Conservation (phyloP, 2,113 vertebrate species). For the Ploceus nigricollis region DNA sequence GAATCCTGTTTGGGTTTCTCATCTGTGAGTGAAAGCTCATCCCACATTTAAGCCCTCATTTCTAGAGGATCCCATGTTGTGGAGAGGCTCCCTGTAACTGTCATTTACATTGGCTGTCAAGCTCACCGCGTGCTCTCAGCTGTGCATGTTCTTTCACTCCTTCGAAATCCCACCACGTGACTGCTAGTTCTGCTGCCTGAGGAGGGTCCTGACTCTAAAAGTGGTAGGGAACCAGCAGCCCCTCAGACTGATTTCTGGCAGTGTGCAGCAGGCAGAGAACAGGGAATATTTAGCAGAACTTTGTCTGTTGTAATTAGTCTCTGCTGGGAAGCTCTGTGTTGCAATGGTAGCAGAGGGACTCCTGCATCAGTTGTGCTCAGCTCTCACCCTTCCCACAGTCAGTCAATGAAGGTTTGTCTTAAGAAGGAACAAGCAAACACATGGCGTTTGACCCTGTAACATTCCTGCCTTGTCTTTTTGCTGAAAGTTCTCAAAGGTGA, state of each 20-base stretch:
- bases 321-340: not conserved
- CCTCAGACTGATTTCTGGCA: not conserved
- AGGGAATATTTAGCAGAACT: not conserved
- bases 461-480: not conserved
- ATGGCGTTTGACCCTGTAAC: not conserved
- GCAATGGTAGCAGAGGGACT: not conserved
- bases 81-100: not conserved
- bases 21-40: not conserved
- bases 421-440: not conserved
- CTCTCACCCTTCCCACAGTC: not conserved
- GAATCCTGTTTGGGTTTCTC: not conserved
- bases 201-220: not conserved
- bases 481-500: slow-evolving; percentile 5
- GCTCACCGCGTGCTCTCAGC: not conserved
- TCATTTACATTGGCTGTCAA: not conserved
- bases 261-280: not conserved
- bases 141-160: not conserved
- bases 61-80: not conserved
- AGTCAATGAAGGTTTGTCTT: not conserved
- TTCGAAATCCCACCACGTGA: not conserved
- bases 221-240: not conserved
- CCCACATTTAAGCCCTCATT: not conserved
- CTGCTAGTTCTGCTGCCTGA: not conserved
- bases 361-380: not conserved
- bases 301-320: not conserved